Conservation (phyloP, 2,113 vertebrate species). For the Lipotes vexillifer region DNA sequence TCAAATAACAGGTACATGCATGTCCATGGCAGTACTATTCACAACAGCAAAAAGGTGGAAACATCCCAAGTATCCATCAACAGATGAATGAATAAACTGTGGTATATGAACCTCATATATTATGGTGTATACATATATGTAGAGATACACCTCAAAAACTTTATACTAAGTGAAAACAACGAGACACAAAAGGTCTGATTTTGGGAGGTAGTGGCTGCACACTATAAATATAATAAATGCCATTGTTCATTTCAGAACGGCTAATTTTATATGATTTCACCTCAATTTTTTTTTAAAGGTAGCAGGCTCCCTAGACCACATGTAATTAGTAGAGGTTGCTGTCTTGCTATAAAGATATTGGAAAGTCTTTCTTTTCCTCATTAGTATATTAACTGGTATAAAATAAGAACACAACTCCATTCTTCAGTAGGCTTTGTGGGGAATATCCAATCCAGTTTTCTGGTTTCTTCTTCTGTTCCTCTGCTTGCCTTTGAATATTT, state of each 20-base stretch:
- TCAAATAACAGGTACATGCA: neutral
- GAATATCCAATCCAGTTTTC: neutral
- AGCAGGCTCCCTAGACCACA: neutral
- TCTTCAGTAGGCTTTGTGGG: neutral
- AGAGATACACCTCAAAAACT: neutral
- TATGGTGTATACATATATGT: neutral
- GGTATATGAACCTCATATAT: neutral
- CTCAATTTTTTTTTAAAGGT: neutral
- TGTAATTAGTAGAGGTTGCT: neutral
- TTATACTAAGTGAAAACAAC: neutral
- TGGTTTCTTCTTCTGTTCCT: neutral
- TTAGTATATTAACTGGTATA: neutral
- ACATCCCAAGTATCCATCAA: neutral
- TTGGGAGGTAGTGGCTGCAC: neutral
- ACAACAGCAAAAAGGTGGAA: neutral
- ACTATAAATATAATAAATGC: neutral
- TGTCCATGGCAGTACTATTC: neutral
- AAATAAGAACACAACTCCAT: neutral
- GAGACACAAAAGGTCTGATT: neutral
- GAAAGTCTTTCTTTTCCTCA: neutral
- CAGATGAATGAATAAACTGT: neutral
- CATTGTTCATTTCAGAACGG: neutral
- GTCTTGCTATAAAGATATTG: neutral
- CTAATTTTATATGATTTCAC: conserved; percentile 14
- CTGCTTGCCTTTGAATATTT: neutral